Base-by-base conservation (phyloP, 2,888 invertebrate genomes). In the Sympetrum striolatum region DNA sequence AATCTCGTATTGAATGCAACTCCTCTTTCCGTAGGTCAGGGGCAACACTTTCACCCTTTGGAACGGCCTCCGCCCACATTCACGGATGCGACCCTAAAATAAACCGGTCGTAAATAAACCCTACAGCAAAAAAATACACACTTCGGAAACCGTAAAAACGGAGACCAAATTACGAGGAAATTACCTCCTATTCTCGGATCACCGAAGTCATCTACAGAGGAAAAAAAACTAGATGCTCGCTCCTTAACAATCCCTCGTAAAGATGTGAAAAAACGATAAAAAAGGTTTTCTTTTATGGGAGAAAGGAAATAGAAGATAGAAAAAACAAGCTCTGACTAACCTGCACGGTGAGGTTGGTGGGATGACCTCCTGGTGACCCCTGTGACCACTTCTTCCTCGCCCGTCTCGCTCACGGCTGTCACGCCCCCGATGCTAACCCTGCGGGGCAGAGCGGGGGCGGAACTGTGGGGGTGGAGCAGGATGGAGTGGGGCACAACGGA, bases 401-500 rank as follows among this genome's bases (percentile, higher is more conserved):
- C 64, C 10, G 60, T 86, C 37, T 86, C 86, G 60, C 86, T 86
- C 10, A 86, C 60, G 60, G 86, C 60, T 12, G 86, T 86, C 86
- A 86, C 86, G 86, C 86, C 86, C 64, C 86, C 86, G 86, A 86
- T 86, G 86, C 86, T 86, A 58, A 86, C 86, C 37, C 93, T 91
- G 15, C 93, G 92, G 31, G 90, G 80, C 81, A 91, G 91, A 91
- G 91, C 90, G 80, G 92, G 92, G 44, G 91, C 90, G 91, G 91
- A 90, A 91, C 91, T 91, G 92, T 86, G 91, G 91, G 91, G 91
- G 92, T 91, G 90, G 92, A 92, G 91, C 91, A 91, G 92, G 92
- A 91, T 92, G 92, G 91, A 93, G 92, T 58, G 93, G 92, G 91
- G 92, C 4, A 60, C 37, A n/a, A 22, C 5, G 31, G 31, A 15